Evolutionary conservation across 2,113 vertebrate species (phyloP).

Genomic region (Siphamia tubifer): DNA sequence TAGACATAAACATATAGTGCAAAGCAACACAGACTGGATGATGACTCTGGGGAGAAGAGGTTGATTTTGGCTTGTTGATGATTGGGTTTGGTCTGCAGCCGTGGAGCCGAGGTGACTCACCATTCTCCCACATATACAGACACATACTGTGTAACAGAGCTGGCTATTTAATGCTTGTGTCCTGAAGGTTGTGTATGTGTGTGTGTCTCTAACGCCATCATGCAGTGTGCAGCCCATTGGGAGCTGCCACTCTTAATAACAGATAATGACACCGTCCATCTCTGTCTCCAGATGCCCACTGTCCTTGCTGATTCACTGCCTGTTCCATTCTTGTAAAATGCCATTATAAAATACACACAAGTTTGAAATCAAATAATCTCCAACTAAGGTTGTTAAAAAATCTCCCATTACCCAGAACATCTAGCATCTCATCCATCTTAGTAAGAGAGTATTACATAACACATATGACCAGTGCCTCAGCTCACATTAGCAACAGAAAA

Average conservation of each 20-base stretch:
- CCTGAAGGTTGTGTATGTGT: constrained; percentile 12
- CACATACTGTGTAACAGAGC: constrained; percentile 8
- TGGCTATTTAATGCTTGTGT: constrained; percentile 13
- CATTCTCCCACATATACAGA: constrained; percentile 38
- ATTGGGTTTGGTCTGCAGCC: constrained; percentile 57
- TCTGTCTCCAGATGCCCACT: constrained; percentile 38
- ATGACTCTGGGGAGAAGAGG: constrained; percentile 38
- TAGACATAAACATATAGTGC: not conserved
- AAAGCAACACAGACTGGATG: constrained; percentile 17
- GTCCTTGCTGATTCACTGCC: constrained; percentile 37
- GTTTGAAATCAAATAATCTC: constrained; percentile 30
- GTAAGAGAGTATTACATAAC: constrained; percentile 22
- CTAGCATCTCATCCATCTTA: constrained; percentile 15
- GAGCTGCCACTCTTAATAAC: constrained; percentile 56
- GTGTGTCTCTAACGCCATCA: not conserved
- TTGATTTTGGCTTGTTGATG: constrained; percentile 56
- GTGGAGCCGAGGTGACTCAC: constrained; percentile 61
- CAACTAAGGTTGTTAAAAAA: constrained; percentile 5
- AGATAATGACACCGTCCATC: constrained; percentile 53
- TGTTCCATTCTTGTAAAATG: constrained; percentile 6
- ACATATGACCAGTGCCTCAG: constrained; percentile 2
- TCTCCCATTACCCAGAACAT: constrained; percentile 8
- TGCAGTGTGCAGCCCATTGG: constrained; percentile 13
- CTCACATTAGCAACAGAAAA: constrained; percentile 6
- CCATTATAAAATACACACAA: constrained; percentile 7